phyloP scores from a whole-genome alignment of 1,140 invertebrate genomes.

The Brachionus calyciflorus region DNA sequence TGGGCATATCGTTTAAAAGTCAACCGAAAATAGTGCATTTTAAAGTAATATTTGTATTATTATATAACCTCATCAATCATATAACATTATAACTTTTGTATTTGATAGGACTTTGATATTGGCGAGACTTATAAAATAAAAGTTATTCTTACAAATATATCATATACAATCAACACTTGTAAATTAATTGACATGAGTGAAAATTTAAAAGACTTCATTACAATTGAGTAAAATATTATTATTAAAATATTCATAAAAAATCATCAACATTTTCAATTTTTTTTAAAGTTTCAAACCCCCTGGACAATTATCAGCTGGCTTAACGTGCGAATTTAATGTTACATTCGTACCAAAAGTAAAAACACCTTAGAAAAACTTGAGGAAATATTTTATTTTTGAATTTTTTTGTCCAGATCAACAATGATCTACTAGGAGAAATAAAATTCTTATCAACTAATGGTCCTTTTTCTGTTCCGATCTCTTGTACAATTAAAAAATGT shows the following conservation, averaged over 20 bases:
- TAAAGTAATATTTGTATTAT: constrained; percentile 52
- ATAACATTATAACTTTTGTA: too few species aligned
- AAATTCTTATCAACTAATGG: constrained; percentile 60
- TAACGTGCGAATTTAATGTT: constrained; percentile 59
- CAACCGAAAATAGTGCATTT: constrained; percentile 60
- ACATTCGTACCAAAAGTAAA: constrained; percentile 60
- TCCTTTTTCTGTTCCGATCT: constrained; percentile 57
- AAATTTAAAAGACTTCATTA: constrained; percentile 59
- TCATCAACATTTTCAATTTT: too few species aligned
- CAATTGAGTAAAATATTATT: constrained; percentile 54
- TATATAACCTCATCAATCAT: constrained; percentile 12
- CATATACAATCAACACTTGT: constrained; percentile 59
- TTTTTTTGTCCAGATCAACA: constrained; percentile 55
- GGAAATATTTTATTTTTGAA: neutral
- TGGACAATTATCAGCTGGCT: constrained; percentile 61
- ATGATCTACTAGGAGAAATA: constrained; percentile 58
- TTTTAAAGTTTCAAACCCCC: constrained; percentile 59
- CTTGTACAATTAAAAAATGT: constrained; percentile 60
- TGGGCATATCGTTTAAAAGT: constrained; percentile 59
- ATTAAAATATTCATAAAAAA: neutral
- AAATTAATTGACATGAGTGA: constrained; percentile 58
- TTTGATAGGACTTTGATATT: constrained; percentile 62
- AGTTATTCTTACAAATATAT: constrained; percentile 59
- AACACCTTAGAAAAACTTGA: neutral
- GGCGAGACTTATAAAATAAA: constrained; percentile 59